Conservation (phyloP, 2,888 invertebrate genomes). For the Calameuta pallipes region DNA sequence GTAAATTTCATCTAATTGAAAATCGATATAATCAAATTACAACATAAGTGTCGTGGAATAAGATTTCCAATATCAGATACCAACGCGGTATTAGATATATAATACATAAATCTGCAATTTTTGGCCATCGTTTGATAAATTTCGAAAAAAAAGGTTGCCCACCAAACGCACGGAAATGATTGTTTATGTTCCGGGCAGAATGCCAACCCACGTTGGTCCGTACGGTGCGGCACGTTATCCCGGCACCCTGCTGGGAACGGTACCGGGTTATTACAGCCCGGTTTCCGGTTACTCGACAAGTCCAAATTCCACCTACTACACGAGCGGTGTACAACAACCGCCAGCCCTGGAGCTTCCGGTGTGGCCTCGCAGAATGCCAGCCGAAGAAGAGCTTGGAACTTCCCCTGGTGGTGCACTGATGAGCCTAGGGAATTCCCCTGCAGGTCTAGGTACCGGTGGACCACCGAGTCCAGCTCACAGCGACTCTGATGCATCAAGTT, state of each 20-base stretch:
- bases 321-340: constrained; percentile 39
- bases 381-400: constrained; percentile 58
- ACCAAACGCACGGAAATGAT: constrained; percentile 50
- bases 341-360: constrained; percentile 55
- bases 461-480: constrained; percentile 63
- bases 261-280: constrained; percentile 53
- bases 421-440: constrained; percentile 45
- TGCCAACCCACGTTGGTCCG: constrained; percentile 61
- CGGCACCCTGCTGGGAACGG: constrained; percentile 56
- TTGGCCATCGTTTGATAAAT: not conserved
- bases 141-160: not conserved
- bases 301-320: constrained; percentile 40
- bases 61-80: not conserved
- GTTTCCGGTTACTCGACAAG: constrained; percentile 42
- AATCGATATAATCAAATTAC: not conserved
- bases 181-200: constrained; percentile 65
- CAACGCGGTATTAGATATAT: not conserved
- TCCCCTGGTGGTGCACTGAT: constrained; percentile 49
- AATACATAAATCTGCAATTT: not conserved
- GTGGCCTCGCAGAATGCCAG: constrained; percentile 63
- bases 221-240: constrained; percentile 62
- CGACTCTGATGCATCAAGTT: constrained; percentile 63
- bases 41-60: not conserved
- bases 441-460: constrained; percentile 46
- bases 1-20: not conserved